Evolutionary conservation across 1,140 invertebrate genomes (phyloP).

Genomic region (Heliconius himera): DNA sequence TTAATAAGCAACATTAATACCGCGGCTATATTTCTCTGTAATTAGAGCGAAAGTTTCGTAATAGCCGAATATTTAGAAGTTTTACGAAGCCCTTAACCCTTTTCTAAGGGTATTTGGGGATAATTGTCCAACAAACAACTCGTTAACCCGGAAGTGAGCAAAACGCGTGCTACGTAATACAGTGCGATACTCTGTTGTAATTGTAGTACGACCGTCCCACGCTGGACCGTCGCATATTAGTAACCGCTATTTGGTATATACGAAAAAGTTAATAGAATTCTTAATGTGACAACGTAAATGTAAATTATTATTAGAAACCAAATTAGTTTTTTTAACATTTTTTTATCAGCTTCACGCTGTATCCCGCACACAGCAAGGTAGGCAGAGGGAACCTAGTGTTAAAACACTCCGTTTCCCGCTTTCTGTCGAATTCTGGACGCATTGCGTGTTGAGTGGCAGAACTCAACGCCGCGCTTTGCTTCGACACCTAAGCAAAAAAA

Average conservation of each 20-base stretch:
- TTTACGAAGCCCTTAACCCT: slow-evolving; percentile 12
- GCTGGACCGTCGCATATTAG: background rate
- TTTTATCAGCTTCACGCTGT: no score
- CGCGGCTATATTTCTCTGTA: background rate
- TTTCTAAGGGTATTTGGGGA: background rate
- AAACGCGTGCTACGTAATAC: background rate
- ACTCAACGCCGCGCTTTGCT: no score
- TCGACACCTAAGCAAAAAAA: no score
- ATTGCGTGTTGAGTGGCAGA: no score
- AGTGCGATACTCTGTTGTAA: background rate
- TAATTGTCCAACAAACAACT: slow-evolving; percentile 20
- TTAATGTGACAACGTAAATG: background rate
- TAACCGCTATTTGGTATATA: background rate
- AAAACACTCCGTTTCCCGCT: no score
- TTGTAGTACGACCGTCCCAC: background rate
- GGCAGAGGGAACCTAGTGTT: no score
- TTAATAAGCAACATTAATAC: background rate
- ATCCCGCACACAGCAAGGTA: no score
- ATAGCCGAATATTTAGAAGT: slow-evolving; percentile 10
- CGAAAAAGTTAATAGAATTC: background rate
- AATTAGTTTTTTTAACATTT: no score
- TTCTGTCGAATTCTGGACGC: no score
- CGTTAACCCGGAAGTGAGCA: background rate
- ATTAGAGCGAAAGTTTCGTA: slow-evolving; percentile 16
- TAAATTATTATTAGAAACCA: background rate